Evolutionary conservation across 2,113 vertebrate genomes (phyloP).

Genomic region (Egretta garzetta): DNA sequence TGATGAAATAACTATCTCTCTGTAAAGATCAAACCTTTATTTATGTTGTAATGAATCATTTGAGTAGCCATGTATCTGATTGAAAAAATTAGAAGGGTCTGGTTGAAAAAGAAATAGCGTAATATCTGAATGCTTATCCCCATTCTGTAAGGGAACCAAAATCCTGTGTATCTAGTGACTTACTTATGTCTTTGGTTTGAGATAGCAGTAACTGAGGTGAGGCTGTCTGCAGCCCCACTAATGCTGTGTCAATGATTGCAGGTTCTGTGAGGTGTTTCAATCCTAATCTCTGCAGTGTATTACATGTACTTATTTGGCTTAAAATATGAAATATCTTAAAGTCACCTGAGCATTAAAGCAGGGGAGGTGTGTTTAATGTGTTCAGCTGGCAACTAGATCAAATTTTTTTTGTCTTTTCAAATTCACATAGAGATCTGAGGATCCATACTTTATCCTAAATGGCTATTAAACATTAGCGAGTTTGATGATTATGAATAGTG

Average conservation of each 20-base stretch:
- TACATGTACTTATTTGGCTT: not conserved
- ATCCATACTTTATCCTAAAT: slow-evolving; percentile 15
- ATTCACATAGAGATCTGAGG: not conserved
- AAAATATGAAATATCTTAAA: not conserved
- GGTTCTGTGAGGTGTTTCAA: not conserved
- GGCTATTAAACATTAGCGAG: slow-evolving; percentile 25
- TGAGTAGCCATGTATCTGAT: not conserved
- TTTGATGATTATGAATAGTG: slow-evolving; percentile 60
- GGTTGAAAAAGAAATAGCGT: not conserved
- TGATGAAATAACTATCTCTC: not conserved
- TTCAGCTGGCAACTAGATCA: not conserved
- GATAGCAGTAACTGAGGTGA: not conserved
- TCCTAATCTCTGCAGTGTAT: not conserved
- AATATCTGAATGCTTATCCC: not conserved
- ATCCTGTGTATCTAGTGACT: not conserved
- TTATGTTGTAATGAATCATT: not conserved
- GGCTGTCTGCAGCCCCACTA: not conserved
- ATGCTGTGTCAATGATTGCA: not conserved
- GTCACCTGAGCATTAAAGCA: not conserved
- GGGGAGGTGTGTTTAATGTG: not conserved
- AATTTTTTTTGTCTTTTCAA: slow-evolving; percentile 5
- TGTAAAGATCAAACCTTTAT: not conserved
- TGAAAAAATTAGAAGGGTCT: not conserved
- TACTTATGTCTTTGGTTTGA: not conserved
- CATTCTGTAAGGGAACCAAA: not conserved